These are phyloP conservation scores for Leptopilina myrica DNA, from an alignment of 2,888 invertebrate genomes.

Conservation along the genomic window DNA sequence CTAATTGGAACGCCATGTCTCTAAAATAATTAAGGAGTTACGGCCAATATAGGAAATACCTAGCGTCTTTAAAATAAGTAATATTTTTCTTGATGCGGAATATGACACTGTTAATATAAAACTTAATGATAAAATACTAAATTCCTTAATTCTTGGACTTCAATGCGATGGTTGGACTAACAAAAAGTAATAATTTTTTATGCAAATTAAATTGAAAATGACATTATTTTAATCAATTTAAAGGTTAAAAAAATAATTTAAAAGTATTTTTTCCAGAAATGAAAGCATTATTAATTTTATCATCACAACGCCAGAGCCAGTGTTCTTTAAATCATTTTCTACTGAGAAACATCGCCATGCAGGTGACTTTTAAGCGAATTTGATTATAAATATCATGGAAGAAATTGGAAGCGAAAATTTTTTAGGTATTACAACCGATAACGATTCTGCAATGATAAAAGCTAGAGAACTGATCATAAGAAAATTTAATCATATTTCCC, in stretches of 20 bases:
- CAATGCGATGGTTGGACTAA: conserved; percentile 34
- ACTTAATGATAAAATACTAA: conserved; percentile 20
- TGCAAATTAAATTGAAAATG: background rate
- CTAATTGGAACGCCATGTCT: too few species aligned
- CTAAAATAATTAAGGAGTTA: background rate
- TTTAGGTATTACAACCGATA: conserved; percentile 43
- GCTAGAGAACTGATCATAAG: conserved; percentile 34
- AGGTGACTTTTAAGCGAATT: conserved; percentile 31
- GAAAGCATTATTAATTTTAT: conserved; percentile 39
- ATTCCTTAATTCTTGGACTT: background rate
- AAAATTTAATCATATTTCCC: conserved; percentile 24
- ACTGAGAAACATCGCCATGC: conserved; percentile 22
- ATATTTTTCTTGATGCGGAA: conserved; percentile 9
- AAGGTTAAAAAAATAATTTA: conserved; percentile 6
- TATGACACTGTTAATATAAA: background rate
- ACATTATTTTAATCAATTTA: too few species aligned
- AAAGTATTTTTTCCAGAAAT: conserved; percentile 13
- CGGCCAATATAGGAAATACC: conserved; percentile 21
- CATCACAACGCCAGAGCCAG: conserved; percentile 33
- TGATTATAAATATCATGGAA: conserved; percentile 38
- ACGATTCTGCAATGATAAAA: conserved; percentile 38
- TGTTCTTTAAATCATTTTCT: conserved; percentile 34
- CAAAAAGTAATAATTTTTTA: background rate
- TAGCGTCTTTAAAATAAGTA: conserved; percentile 11
- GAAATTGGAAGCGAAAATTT: conserved; percentile 35